Base-by-base conservation (phyloP, 2,797 vertebrate species). In the Schizothorax lantsangensis region DNA sequence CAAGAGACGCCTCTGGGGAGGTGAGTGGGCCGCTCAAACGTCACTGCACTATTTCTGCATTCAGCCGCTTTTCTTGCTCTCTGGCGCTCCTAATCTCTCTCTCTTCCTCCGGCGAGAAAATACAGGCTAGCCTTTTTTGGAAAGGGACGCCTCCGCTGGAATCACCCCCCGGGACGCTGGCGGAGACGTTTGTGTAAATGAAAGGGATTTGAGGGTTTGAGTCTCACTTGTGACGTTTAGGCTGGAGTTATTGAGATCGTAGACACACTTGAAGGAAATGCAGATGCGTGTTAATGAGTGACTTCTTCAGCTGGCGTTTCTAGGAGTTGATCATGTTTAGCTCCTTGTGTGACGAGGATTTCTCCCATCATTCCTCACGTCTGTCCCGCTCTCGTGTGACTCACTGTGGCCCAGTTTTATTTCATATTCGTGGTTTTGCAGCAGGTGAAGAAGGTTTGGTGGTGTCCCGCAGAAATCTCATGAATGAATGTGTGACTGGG, bases 31-130 rank as follows among this genome's bases (percentile, higher is more conserved):
- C 57, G 71, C 21, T 14, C 3, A 33, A 72, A 84, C 89, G 89
- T 90, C 88, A 90, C 88, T 79, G 81, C 78, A 43, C 90, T 88
- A 88, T 91, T 87, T 49, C 87, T 88, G 83, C 81, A 81, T 80
- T 49, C 68, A 57, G 43, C n/a, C 59, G 3, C 73, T 49, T 14
- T n/a, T 40, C 45, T 36, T 17, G 78, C 83, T 84, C 72, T 68
- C 81, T 72, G 68, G n/a, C 3, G 57, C 30, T 52, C 69, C 45
- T 14, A 23, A 33, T 72, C 66, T 66, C 75, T 68, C 45, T 43
- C 75, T 1, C 40, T 62, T 68, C 57, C 66, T 79, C 72, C 77
- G 38, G 69, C 30, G 2, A 17, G 78, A 59, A 43, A 79, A 79
- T 57, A 79, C 64, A 43, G 57, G 38, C 69, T 73, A 15, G 9